Conservation (phyloP, 2,113 vertebrate species). For the Miniopterus natalensis region DNA sequence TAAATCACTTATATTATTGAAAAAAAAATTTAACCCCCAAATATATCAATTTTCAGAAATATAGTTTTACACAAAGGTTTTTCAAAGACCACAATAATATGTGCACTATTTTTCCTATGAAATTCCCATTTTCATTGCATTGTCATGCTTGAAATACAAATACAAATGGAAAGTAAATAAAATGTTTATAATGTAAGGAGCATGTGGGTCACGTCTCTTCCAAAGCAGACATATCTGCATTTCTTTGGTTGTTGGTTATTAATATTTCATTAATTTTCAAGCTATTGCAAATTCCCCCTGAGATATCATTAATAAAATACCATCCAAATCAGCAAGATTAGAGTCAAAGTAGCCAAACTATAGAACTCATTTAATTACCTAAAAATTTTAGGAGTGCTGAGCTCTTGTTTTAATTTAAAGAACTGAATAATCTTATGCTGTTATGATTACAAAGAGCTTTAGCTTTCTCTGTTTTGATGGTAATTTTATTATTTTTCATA, state of each 20-base stretch:
- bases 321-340: slow-evolving; percentile 89
- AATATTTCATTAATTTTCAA: slow-evolving; percentile 91
- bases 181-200: slow-evolving; percentile 48
- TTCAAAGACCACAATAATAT: not conserved
- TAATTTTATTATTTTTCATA: slow-evolving; percentile 82
- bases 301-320: slow-evolving; percentile 92
- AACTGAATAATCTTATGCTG: slow-evolving; percentile 81
- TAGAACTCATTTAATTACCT: slow-evolving; percentile 88
- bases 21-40: not conserved
- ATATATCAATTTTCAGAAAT: not conserved
- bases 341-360: slow-evolving; percentile 86
- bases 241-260: slow-evolving; percentile 84
- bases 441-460: slow-evolving; percentile 81
- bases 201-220: slow-evolving; percentile 82
- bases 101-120: not conserved
- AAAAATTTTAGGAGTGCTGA: slow-evolving; percentile 78
- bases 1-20: not conserved
- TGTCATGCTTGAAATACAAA: not conserved
- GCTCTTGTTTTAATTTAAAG: slow-evolving; percentile 77
- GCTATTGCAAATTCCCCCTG: slow-evolving; percentile 85
- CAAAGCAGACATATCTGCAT: slow-evolving; percentile 76
- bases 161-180: not conserved
- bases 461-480: slow-evolving; percentile 72
- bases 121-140: not conserved
- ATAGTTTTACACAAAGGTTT: not conserved